Conservation (phyloP, 2,888 invertebrate species). For the Caenorhabditis sp. region DNA sequence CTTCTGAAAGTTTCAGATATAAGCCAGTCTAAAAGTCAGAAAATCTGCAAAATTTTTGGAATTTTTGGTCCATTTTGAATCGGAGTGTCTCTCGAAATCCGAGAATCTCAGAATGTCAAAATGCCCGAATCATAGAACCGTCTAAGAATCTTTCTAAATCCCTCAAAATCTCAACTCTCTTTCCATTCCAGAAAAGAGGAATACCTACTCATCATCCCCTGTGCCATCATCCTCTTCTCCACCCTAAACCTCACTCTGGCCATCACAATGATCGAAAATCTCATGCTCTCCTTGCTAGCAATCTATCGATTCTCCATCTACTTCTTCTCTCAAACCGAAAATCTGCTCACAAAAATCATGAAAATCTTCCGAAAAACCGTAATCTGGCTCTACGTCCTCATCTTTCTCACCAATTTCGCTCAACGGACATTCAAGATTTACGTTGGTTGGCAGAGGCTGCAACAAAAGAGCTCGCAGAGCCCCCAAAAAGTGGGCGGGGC, state of each 20-base stretch:
- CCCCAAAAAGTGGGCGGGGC: no score
- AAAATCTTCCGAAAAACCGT: background rate
- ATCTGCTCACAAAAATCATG: background rate
- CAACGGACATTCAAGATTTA: background rate
- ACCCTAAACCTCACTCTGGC: background rate
- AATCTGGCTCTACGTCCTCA: background rate
- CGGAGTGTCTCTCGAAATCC: no score
- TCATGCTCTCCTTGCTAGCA: conserved; percentile 1
- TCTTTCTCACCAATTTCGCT: background rate
- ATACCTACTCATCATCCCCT: background rate
- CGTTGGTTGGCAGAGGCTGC: background rate
- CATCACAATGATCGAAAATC: conserved; percentile 13
- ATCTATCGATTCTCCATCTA: conserved; percentile 8
- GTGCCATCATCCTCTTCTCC: background rate
- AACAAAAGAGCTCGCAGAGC: no score
- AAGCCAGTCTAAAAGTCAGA: no score
- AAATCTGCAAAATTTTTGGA: no score
- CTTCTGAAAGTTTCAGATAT: no score
- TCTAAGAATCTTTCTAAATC: no score
- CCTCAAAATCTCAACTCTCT: no score
- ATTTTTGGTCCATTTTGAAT: no score
- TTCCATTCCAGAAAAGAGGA: no score
- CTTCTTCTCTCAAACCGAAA: background rate
- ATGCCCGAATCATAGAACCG: no score
- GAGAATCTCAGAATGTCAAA: no score